Base-by-base conservation (phyloP, 2,113 vertebrate species). In the Pygoscelis antarcticus region DNA sequence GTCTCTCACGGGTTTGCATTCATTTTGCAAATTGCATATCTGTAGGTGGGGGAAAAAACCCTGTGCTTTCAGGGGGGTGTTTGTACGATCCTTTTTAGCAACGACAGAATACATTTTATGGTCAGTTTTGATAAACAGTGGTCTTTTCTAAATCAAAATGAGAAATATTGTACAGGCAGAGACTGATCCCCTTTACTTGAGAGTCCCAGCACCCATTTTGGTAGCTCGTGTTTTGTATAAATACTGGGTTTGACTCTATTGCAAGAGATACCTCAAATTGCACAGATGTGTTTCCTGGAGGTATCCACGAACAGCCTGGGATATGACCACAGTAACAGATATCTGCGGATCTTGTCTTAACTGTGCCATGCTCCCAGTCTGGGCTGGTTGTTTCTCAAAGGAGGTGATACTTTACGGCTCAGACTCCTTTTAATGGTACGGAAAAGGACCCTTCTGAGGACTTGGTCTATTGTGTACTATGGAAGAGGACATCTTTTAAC, bases 301-400 rank as follows among this genome's bases (percentile, higher is more conserved):
- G 29, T 57, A 11, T 18, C 64, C 16, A 2, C 16, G 42, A 49
- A 42, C 46, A 70, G 2, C 36, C 16, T 71, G 60, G 25, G 57
- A n/a, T 16, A 21, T 2, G 19, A 36, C 27, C 27, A 27, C 30
- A 44, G 18, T 36, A n/a, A 17, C 9, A 66, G 55, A 1, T 82
- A 36, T 32, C 54, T 66, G 11, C 71, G 36, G 42, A 22, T 65
- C 54, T 92, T 64, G 29, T 51, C 54, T 57, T 61, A 90, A 51
- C 32, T 0, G 0, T 85, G 70, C 57, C 14, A 6, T 40, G 6
- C 44, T 62, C 54, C 7, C 2, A 5, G 42, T 87, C 36, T 29
- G 44, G 61, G 8, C 58, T 80, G 66, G 17, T 60, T 65, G 26
- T 81, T 89, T 72, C 34, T 57, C 54, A 32, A 70, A 61, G 38